Conservation (phyloP, 2,888 invertebrate species). For the Electrophaes corylata region DNA sequence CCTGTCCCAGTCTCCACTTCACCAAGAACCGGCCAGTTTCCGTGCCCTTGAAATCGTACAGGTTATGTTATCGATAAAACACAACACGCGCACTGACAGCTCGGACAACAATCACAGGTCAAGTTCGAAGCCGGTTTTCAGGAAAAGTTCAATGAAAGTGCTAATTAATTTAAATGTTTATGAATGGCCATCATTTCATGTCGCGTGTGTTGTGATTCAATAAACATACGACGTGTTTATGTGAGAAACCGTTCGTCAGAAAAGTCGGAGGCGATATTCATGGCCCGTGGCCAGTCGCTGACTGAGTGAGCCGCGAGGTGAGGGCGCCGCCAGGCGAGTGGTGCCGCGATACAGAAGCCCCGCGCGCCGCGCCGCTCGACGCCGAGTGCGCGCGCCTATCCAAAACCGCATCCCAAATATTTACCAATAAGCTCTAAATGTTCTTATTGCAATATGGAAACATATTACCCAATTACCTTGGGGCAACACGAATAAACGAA, state of each 20-base stretch:
- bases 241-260: constrained; percentile 60
- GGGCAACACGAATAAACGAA: neutral
- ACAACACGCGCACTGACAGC: constrained; percentile 83
- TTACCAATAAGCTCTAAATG: constrained; percentile 54
- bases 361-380: constrained; percentile 56
- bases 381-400: constrained; percentile 76
- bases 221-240: constrained; percentile 60
- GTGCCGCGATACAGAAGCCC: constrained; percentile 62
- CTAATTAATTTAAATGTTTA: constrained; percentile 51
- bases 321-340: constrained; percentile 68
- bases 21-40: constrained; percentile 60
- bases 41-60: constrained; percentile 81
- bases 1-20: constrained; percentile 59
- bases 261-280: constrained; percentile 54
- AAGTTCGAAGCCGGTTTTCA: constrained; percentile 69
- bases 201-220: constrained; percentile 50
- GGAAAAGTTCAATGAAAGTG: constrained; percentile 51
- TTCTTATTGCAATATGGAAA: constrained; percentile 28
- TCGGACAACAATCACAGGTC: constrained; percentile 78
- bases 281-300: constrained; percentile 64
- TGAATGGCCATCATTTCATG: constrained; percentile 45
- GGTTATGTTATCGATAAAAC: constrained; percentile 84
- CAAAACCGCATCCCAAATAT: constrained; percentile 54
- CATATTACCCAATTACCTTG: constrained; percentile 18
- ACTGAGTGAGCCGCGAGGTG: constrained; percentile 72